Conservation (phyloP, 2,797 vertebrate species). For the Cyclopterus lumpus region DNA sequence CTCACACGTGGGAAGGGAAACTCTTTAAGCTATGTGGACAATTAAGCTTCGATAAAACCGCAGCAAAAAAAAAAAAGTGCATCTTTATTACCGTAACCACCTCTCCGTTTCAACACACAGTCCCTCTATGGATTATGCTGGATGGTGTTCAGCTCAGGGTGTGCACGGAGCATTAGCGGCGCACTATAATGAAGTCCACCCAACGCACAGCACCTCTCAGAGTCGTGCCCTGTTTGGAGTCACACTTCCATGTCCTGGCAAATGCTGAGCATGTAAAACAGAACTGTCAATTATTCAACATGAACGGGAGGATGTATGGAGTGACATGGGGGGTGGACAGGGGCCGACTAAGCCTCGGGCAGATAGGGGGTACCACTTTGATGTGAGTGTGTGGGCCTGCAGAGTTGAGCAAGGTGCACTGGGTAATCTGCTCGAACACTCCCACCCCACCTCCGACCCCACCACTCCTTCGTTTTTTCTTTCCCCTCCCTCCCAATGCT, state of each 20-base stretch:
- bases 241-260: conserved; percentile 84
- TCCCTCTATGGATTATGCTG: conserved; percentile 60
- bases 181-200: conserved; percentile 78
- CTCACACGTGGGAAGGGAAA: conserved; percentile 64
- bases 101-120: conserved; percentile 52
- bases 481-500: conserved; percentile 48
- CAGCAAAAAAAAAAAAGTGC: conserved; percentile 54
- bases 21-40: conserved; percentile 69
- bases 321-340: conserved; percentile 83
- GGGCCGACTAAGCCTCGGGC: conserved; percentile 83
- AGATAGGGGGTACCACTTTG: conserved; percentile 82
- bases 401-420: conserved; percentile 82
- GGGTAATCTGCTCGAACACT: conserved; percentile 75
- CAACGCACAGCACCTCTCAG: conserved; percentile 72
- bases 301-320: conserved; percentile 84
- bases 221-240: conserved; percentile 83
- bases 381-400: conserved; percentile 84
- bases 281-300: conserved; percentile 86
- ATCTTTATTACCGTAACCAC: conserved; percentile 60
- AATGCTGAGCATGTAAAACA: conserved; percentile 86
- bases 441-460: conserved; percentile 41
- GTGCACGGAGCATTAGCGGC: conserved; percentile 58
- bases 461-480: conserved; percentile 46
- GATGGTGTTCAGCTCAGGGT: conserved; percentile 69
- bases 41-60: conserved; percentile 73